Conservation (phyloP, 2,888 invertebrate genomes). For the Formica aserva region DNA sequence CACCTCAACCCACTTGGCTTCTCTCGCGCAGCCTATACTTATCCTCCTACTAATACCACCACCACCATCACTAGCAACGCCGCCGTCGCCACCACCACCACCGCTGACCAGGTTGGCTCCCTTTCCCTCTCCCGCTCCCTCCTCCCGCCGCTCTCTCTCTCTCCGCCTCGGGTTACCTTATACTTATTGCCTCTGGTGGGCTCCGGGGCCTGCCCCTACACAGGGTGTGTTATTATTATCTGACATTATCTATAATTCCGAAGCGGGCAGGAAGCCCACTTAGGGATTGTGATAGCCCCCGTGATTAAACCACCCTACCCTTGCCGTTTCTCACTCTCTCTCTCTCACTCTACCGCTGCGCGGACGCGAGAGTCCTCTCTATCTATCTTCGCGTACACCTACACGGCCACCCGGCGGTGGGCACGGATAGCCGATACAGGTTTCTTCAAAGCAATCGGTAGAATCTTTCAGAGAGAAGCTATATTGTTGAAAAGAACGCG, state of each 20-base stretch:
- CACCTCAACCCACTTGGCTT: constrained; percentile 75
- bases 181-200: constrained; percentile 83
- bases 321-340: constrained; percentile 67
- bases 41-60: constrained; percentile 85
- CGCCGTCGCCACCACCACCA: constrained; percentile 73
- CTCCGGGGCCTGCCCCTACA: constrained; percentile 80
- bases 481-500: constrained; percentile 21
- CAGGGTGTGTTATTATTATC: constrained; percentile 85
- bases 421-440: constrained; percentile 73
- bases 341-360: constrained; percentile 27
- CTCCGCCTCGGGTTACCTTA: constrained; percentile 81
- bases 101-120: constrained; percentile 58
- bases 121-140: constrained; percentile 63
- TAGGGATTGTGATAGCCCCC: constrained; percentile 86
- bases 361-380: constrained; percentile 27
- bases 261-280: constrained; percentile 86
- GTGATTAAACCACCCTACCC: constrained; percentile 84
- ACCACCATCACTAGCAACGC: constrained; percentile 76
- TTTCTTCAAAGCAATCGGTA: constrained; percentile 71
- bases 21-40: constrained; percentile 84
- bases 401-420: constrained; percentile 70
- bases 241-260: constrained; percentile 86
- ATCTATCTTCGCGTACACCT: constrained; percentile 74
- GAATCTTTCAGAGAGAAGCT: constrained; percentile 35
- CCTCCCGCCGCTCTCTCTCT: constrained; percentile 69